phyloP scores from a whole-genome alignment of 2,113 vertebrate species.

The Psephotus haematonotus region DNA sequence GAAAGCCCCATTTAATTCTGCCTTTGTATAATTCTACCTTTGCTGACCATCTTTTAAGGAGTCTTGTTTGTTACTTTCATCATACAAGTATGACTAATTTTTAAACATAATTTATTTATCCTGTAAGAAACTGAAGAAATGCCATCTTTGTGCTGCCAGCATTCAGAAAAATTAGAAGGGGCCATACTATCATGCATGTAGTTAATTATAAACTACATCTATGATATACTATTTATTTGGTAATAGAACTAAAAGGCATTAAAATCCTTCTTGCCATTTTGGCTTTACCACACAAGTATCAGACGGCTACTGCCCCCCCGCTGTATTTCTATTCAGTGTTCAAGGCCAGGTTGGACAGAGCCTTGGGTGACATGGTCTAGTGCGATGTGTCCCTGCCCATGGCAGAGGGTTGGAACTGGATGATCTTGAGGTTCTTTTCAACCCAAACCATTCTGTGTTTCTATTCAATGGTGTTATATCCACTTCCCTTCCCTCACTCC shows the following conservation, averaged over 20 bases:
- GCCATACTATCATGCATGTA: background rate
- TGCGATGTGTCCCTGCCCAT: background rate
- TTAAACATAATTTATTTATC: background rate
- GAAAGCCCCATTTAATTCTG: background rate
- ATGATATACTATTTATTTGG: background rate
- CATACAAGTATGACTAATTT: background rate
- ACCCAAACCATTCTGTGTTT: background rate
- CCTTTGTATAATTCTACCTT: too few relatives aligned
- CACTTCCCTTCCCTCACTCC: background rate
- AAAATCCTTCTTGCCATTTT: background rate
- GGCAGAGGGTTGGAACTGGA: background rate
- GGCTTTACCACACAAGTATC: background rate
- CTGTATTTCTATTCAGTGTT: background rate
- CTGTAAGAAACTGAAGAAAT: background rate
- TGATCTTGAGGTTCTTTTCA: background rate
- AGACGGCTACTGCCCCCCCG: background rate
- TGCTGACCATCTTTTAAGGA: background rate
- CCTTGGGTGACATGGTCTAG: background rate
- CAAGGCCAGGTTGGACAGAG: background rate
- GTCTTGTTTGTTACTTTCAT: background rate
- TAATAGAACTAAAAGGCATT: background rate
- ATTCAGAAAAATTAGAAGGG: background rate
- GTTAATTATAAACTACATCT: background rate
- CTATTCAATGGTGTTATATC: background rate
- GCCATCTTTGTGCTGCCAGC: background rate